Evolutionary conservation across 1,140 invertebrate genomes (phyloP).

Genomic region (Trichonephila clavata): DNA sequence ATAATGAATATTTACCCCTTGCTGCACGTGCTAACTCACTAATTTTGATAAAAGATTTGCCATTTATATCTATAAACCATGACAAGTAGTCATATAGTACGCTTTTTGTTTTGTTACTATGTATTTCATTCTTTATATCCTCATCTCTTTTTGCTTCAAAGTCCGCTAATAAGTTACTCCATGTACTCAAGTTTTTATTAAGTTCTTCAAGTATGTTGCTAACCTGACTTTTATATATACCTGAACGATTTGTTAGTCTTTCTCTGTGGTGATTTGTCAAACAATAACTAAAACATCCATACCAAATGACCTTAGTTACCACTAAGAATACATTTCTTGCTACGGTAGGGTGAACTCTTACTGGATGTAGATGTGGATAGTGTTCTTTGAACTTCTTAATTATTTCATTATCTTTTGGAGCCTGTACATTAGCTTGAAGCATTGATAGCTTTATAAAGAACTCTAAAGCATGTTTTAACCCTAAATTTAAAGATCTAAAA

Average conservation of each 20-base stretch:
- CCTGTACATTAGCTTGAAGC: not conserved
- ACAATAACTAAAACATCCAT: slow-evolving; percentile 37
- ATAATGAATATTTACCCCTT: slow-evolving; percentile 8
- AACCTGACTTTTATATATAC: not conserved
- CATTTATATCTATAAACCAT: slow-evolving; percentile 41
- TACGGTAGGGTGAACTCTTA: not conserved
- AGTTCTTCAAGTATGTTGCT: not conserved
- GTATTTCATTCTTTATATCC: slow-evolving; percentile 22
- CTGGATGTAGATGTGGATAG: slow-evolving; percentile 5
- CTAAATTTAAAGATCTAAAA: slow-evolving; percentile 45
- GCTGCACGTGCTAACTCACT: not conserved
- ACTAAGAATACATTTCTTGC: slow-evolving; percentile 45
- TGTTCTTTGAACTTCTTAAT: not conserved
- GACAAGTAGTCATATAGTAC: not conserved
- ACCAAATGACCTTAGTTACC: slow-evolving; percentile 41
- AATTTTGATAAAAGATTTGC: slow-evolving; percentile 42
- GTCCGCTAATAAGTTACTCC: not conserved
- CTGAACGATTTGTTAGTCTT: not conserved
- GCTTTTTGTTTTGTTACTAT: slow-evolving; percentile 20
- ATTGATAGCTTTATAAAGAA: slow-evolving; percentile 44
- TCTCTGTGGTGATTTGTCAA: not conserved
- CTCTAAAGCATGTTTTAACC: slow-evolving; percentile 42
- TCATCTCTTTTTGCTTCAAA: slow-evolving; percentile 46
- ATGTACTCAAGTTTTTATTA: slow-evolving; percentile 12
- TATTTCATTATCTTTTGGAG: not conserved